A percentile compares a stretch with the other conserved stretches of the same genome.
Evolutionary conservation across 2,113 vertebrate genomes (phyloP).

Genomic region (Hiodon alosoides): DNA sequence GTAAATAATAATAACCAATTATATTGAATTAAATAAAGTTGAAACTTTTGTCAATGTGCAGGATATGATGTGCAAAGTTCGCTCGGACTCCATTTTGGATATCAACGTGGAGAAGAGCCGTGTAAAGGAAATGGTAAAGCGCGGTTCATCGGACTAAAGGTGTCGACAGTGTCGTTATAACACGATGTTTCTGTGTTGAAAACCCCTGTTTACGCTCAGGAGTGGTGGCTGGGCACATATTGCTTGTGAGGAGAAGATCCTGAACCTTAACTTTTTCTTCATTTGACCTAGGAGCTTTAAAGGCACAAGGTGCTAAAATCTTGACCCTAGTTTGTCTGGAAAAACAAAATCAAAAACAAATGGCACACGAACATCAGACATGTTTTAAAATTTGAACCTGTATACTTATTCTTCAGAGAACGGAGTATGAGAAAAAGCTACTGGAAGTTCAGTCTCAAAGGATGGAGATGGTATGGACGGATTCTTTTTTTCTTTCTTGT

Average conservation of each 20-base stretch:
- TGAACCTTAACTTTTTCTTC: too few relatives aligned
- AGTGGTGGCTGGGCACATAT: too few relatives aligned
- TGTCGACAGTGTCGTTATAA: too few relatives aligned
- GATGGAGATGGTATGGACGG: slow-evolving; percentile 80
- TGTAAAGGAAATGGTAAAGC: slow-evolving; percentile 84
- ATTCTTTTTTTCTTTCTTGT: too few relatives aligned
- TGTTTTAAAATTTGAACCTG: neutral
- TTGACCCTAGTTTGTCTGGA: neutral
- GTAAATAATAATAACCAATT: neutral
- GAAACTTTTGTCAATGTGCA: slow-evolving; percentile 44
- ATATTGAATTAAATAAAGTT: neutral
- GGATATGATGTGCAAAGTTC: slow-evolving; percentile 86
- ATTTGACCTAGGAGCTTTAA: neutral
- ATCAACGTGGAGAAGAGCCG: slow-evolving; percentile 87
- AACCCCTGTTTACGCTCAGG: too few relatives aligned
- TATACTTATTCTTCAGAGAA: slow-evolving; percentile 61
- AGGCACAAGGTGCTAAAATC: too few relatives aligned
- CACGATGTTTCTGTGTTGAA: neutral
- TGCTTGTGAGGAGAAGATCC: too few relatives aligned
- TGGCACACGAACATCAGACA: too few relatives aligned
- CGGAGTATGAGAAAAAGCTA: slow-evolving; percentile 77
- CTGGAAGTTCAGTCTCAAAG: slow-evolving; percentile 78
- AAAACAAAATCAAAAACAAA: neutral
- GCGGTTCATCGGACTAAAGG: too few relatives aligned
- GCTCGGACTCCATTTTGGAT: slow-evolving; percentile 75